Percentiles rank a stretch among this genome's conserved stretches.
These are phyloP conservation scores for Meriones psammophilus DNA, from an alignment of 2,797 vertebrate species.

Conservation along the genomic window DNA sequence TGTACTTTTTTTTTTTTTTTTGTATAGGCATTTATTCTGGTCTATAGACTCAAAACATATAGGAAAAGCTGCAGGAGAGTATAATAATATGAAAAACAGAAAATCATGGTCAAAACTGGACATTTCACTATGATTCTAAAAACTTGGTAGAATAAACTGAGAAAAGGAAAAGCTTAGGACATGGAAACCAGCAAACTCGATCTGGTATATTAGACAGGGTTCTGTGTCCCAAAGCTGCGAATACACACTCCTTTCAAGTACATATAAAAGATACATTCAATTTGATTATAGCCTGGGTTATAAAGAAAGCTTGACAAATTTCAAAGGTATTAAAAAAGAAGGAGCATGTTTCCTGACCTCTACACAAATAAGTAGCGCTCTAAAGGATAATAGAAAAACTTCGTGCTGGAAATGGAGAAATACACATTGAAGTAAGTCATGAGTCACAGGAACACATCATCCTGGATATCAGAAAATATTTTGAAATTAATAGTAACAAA, in stretches of 20 bases:
- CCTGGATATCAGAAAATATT: conserved; percentile 9
- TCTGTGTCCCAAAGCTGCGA: not conserved
- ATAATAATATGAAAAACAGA: not conserved
- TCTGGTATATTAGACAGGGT: not conserved
- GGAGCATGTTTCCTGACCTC: conserved; percentile 34
- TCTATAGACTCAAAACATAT: not conserved
- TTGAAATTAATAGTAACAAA: conserved; percentile 38
- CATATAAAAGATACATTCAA: conserved; percentile 50
- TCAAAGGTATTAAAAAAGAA: conserved; percentile 52
- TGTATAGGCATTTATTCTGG: not conserved
- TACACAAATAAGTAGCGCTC: conserved; percentile 19
- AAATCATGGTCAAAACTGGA: not conserved
- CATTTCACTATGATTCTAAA: not conserved
- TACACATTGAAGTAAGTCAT: not conserved
- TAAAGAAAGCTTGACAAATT: conserved; percentile 59
- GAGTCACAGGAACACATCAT: not conserved
- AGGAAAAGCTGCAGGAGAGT: not conserved
- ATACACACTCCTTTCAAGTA: conserved; percentile 41
- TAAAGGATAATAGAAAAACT: not conserved
- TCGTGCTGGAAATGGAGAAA: not conserved
- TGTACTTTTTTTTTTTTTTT: not conserved
- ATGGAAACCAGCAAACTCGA: conserved; percentile 12
- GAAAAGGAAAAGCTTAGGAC: not conserved
- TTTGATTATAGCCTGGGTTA: conserved; percentile 40
- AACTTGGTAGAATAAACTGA: conserved; percentile 8